Base-by-base conservation (phyloP, 2,113 vertebrate genomes). In the Anguilla rostrata region DNA sequence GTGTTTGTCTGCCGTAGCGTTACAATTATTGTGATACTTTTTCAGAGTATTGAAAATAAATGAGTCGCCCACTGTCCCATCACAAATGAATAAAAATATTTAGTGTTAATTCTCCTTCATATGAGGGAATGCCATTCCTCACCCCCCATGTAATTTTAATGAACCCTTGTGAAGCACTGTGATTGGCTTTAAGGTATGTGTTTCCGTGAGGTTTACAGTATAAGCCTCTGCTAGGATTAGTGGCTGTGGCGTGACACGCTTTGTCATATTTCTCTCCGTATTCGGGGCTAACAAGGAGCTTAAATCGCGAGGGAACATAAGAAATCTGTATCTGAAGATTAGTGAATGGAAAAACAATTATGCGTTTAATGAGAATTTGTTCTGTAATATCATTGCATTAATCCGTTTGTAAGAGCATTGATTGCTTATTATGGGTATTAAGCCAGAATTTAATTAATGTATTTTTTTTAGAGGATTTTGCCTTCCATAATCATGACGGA, bases 401-500 rank as follows among this genome's bases (percentile, higher is more conserved):
- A 15, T 60, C 7, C 22, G 49, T 29, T 83, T 85, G 71, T 85
- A 39, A 14, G 56, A 83, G 8, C n/a, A 34, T 39, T 34, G 26
- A 39, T n/a, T 40, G 15, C 20, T 40, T 18, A 16, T 20, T n/a
- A 29, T 34, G 40, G n/a, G 29, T 26, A 22, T 66, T 66, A 60
- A 56, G 8, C 78, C 26, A 9, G 22, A 78, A 78, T 43, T n/a
- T 49, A 60, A 39, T 60, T 83, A 22, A 84, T 34, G 16, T 34
- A 53, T 80, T 34, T 40, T 1, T 43, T 83, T 83, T 49, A 60
- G 46, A 85, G 71, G 71, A 41, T 85, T 81, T 88, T 83, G 87
- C 49, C 43, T 86, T 78, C 85, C 81, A 20, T 85, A 81, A 85
- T 87, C 83, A 83, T 92, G 90, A 94, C 90, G 4, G 18, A 93